Evolutionary conservation across 23 tunicate species (phyloP).

Genomic region (Styela clava): DNA sequence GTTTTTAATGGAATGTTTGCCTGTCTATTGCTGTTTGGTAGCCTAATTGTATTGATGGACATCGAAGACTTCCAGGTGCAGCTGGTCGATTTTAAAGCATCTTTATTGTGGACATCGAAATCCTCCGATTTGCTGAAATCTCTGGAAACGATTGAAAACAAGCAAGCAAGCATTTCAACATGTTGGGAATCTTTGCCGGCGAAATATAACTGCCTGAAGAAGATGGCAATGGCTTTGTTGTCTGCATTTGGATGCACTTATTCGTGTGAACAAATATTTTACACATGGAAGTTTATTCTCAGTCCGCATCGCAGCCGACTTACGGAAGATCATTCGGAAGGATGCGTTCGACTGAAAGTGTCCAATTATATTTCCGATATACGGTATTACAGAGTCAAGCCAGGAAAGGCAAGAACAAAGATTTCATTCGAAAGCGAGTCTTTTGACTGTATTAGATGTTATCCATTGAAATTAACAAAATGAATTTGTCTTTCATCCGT

Average conservation of each 20-base stretch:
- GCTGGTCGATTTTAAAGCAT: too few species aligned
- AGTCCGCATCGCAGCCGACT: constrained; percentile 53
- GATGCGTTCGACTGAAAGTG: constrained; percentile 55
- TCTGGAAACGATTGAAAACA: too few species aligned
- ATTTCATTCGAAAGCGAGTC: constrained; percentile 33
- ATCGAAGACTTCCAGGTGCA: too few species aligned
- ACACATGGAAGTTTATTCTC: constrained; percentile 37
- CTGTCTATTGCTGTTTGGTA: too few species aligned
- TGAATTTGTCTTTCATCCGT: too few species aligned
- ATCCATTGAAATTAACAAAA: constrained; percentile 56
- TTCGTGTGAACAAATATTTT: constrained; percentile 57
- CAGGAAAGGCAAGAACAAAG: constrained; percentile 54
- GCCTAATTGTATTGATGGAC: too few species aligned
- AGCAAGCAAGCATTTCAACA: constrained; percentile 39
- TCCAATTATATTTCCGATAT: constrained; percentile 36
- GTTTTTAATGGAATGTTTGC: too few species aligned
- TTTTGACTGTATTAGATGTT: constrained; percentile 40
- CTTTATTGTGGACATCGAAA: too few species aligned
- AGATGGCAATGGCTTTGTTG: constrained; percentile 56
- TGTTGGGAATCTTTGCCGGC: constrained; percentile 74
- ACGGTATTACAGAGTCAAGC: constrained; percentile 46
- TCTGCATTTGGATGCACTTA: constrained; percentile 63
- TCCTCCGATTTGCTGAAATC: too few species aligned
- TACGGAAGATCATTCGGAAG: constrained; percentile 50
- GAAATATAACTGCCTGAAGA: constrained; percentile 41